Base-by-base conservation (phyloP, 2,113 vertebrate genomes). In the Empidonax alnorum region DNA sequence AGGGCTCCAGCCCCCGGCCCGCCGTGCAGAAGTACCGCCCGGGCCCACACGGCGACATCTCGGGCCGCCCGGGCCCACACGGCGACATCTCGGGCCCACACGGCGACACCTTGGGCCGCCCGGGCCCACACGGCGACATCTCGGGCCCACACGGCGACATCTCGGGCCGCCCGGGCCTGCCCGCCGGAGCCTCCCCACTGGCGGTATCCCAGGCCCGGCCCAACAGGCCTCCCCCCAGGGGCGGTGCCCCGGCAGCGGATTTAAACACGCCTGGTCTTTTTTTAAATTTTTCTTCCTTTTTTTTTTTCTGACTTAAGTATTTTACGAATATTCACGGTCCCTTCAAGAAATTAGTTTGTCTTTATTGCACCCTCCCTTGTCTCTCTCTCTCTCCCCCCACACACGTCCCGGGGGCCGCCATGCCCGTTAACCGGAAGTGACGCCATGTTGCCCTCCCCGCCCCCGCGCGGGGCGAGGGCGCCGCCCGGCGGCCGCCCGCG, bases 1-100 rank as follows among this genome's bases (percentile, higher is more conserved):
- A 98, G 1, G 58, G 67, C 93, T 99, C 99, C 98, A 99, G 94
- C 5, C 99, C 99, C 9, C 97, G 98, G 7, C 99, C 99, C 9
- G 98, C 98, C 4, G 99, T 99, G 95, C 99, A 99, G 82, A 98
- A 99, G 42, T 97, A 99, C 1, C 97, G 31, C 17, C 5, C 14
- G 0, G 2, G 3, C 12, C 12, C 56, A 1, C 33, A 35, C 42
- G 71, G 1, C 63, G 53, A 15, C 82, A 90, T 87, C 7, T 55
- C 33, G 30, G 0, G 15, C 24, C 2, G 25, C 59, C 39, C 44
- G 6, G 12, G 23, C 39, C 10, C 35, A 35, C 35, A 35, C 35
- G 35, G 35, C 35, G 35, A 35, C 35, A 35, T 35, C 35, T 35
- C 35, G 35, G 35, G 7, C 35, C 35, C 35, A 35, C 35, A 35